Percentiles rank a stretch among this genome's conserved stretches.
Conservation (phyloP, 2,888 invertebrate genomes). For the Norana najaformis region DNA sequence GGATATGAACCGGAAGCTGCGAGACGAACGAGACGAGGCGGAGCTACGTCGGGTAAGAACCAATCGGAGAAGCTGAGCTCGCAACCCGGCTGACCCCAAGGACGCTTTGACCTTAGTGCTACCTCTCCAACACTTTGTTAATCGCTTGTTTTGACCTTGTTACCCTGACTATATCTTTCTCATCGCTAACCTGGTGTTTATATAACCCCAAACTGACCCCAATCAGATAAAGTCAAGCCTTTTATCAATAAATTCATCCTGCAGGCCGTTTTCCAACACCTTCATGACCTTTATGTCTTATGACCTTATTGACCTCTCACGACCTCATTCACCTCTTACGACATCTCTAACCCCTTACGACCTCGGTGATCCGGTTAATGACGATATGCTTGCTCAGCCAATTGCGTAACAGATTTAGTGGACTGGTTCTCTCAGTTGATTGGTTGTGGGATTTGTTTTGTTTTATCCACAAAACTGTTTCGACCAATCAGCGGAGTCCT, state of each 20-base stretch:
- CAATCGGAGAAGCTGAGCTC: slow-evolving; percentile 15
- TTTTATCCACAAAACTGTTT: neutral
- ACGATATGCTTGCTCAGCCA: neutral
- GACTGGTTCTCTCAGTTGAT: neutral
- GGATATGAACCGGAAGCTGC: slow-evolving; percentile 61
- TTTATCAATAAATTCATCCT: neutral
- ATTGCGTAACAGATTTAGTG: neutral
- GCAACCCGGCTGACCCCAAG: neutral
- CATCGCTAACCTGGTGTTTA: neutral
- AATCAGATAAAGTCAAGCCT: too few species aligned
- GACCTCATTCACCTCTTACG: neutral
- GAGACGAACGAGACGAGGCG: slow-evolving; percentile 64
- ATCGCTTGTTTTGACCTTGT: too few species aligned
- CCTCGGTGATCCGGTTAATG: neutral
- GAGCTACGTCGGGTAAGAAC: slow-evolving; percentile 53
- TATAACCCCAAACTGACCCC: neutral
- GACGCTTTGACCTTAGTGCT: neutral
- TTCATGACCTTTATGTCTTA: neutral
- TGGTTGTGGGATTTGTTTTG: neutral
- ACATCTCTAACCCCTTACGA: neutral
- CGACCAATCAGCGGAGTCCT: neutral
- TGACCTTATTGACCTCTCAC: neutral
- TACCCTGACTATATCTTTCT: neutral
- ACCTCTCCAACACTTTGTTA: neutral
- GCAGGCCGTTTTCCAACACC: neutral